Percentiles rank a stretch among this genome's conserved stretches.
Evolutionary conservation across 2,888 invertebrate genomes (phyloP).

Genomic region (Orgyia antiqua): DNA sequence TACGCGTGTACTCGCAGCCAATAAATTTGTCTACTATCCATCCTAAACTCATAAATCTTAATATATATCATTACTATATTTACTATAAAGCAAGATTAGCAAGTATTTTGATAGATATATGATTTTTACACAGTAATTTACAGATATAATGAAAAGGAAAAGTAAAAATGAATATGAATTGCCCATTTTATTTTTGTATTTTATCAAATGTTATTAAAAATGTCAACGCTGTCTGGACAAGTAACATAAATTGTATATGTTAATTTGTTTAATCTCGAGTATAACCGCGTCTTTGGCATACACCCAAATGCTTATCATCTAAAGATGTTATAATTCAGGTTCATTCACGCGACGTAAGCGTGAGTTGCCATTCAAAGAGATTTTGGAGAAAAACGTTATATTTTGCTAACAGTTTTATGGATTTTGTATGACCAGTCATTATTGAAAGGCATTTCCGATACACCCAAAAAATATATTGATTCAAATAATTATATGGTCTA

Average conservation of each 20-base stretch:
- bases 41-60: slow-evolving; percentile 9
- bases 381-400: neutral
- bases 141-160: slow-evolving; percentile 9
- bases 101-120: too few species aligned
- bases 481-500: too few species aligned
- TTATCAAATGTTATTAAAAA: slow-evolving; percentile 44
- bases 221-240: slow-evolving; percentile 56
- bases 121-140: neutral
- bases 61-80: neutral
- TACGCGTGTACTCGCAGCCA: too few species aligned
- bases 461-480: too few species aligned
- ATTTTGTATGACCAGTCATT: neutral
- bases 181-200: slow-evolving; percentile 26
- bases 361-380: slow-evolving; percentile 28
- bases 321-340: slow-evolving; percentile 35
- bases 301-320: slow-evolving; percentile 40
- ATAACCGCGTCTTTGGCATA: slow-evolving; percentile 36
- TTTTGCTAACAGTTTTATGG: neutral
- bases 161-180: slow-evolving; percentile 5
- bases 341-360: slow-evolving; percentile 29
- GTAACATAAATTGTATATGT: slow-evolving; percentile 53
- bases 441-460: too few species aligned
- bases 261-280: slow-evolving; percentile 32
- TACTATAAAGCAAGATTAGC: slow-evolving; percentile 7
- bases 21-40: neutral